Conservation (phyloP, 2,888 invertebrate species). For the Drosophila merina region DNA sequence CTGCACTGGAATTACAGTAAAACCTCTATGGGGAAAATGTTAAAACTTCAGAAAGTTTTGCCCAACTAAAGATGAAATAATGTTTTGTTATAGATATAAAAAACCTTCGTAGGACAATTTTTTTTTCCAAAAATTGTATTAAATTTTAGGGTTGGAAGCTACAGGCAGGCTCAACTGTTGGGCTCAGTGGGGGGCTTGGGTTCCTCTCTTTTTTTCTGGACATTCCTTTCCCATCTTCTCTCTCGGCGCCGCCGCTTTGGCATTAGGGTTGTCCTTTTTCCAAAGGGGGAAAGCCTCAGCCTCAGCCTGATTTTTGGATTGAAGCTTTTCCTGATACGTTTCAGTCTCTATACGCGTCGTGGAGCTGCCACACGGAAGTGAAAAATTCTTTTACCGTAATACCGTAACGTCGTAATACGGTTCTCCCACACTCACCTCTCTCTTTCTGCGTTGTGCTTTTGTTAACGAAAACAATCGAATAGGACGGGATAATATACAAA, state of each 20-base stretch:
- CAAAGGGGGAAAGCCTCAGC: constrained; percentile 1
- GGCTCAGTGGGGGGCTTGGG: constrained; percentile 19
- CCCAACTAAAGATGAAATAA: too few species aligned
- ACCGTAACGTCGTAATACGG: constrained; percentile 57
- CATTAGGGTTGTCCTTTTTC: constrained; percentile 57
- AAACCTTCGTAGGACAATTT: too few species aligned
- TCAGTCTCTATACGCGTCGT: constrained; percentile 71
- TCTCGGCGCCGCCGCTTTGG: constrained; percentile 48
- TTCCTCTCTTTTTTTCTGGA: background rate
- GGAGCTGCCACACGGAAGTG: constrained; percentile 55
- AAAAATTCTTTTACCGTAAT: constrained; percentile 42
- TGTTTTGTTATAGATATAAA: too few species aligned
- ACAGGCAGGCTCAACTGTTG: constrained; percentile 6
- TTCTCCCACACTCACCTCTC: constrained; percentile 30
- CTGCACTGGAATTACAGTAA: constrained; percentile 16
- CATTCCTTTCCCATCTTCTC: constrained; percentile 7
- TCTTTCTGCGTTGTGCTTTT: constrained; percentile 50
- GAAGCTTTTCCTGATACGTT: constrained; percentile 59
- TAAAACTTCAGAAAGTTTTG: too few species aligned
- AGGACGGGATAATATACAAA: constrained; percentile 4
- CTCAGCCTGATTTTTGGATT: constrained; percentile 10
- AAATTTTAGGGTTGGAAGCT: background rate
- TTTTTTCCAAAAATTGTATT: background rate
- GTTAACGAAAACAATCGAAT: constrained; percentile 36
- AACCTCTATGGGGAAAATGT: background rate